Percentiles rank a stretch among this genome's conserved stretches.
These are phyloP conservation scores for Meandrusa payeni DNA, from an alignment of 2,888 invertebrate genomes.

Conservation along the genomic window DNA sequence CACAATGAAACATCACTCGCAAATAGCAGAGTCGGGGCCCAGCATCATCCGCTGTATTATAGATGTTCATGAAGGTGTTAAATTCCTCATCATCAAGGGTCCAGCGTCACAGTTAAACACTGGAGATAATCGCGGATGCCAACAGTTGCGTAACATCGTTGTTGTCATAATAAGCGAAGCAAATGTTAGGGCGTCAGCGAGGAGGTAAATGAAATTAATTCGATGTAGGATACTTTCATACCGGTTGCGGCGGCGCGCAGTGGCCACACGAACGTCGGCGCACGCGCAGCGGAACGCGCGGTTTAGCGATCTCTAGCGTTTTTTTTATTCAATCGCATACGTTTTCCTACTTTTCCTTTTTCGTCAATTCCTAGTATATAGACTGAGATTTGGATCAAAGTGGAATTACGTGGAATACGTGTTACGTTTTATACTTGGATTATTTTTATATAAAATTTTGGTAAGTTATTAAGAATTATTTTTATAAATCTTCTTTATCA, in stretches of 20 bases:
- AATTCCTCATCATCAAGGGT: too few relatives aligned
- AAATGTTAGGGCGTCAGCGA: slow-evolving; percentile 59
- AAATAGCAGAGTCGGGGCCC: too few relatives aligned
- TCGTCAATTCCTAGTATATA: slow-evolving; percentile 6
- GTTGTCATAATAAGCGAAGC: slow-evolving; percentile 53
- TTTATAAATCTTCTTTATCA: too few relatives aligned
- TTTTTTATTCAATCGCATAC: slow-evolving; percentile 27
- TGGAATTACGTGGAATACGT: slow-evolving; percentile 9
- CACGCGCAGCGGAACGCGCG: slow-evolving; percentile 44
- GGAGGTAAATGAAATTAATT: slow-evolving; percentile 69
- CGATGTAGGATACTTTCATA: slow-evolving; percentile 67
- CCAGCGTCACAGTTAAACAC: too few relatives aligned
- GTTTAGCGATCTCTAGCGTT: not conserved
- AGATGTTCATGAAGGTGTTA: too few relatives aligned
- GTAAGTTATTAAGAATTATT: slow-evolving; percentile 4
- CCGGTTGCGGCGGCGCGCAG: slow-evolving; percentile 48
- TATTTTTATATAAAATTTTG: slow-evolving; percentile 4
- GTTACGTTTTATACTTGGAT: slow-evolving; percentile 13
- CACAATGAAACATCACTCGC: too few relatives aligned
- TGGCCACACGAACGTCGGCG: slow-evolving; percentile 57
- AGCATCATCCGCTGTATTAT: too few relatives aligned
- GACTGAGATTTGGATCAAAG: slow-evolving; percentile 7
- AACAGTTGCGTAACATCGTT: slow-evolving; percentile 33
- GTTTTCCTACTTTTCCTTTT: slow-evolving; percentile 25
- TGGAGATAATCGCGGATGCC: slow-evolving; percentile 15